Evolutionary conservation across 2,113 vertebrate genomes (phyloP), one percentile per base, ranked within the genome.

Genomic region (Vidua macroura): DNA sequence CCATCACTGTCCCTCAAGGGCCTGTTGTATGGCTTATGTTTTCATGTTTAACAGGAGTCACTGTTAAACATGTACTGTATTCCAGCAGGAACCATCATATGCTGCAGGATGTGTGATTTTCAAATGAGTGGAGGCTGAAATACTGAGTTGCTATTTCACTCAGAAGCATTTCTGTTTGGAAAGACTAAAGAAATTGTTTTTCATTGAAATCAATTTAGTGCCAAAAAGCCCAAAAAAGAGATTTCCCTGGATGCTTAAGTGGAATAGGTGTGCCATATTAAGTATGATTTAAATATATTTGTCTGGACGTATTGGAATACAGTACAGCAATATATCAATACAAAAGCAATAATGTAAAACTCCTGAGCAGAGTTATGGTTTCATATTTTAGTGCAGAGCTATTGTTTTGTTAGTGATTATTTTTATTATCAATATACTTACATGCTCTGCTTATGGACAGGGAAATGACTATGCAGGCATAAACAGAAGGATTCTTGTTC

Each of bases 261-360:
- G 39, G 70, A 73, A 84, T 15, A 85, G 23, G 33, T 85, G 46
- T 74, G 18, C 37, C 46, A 35, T 76, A 91, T 77, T 39, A 73
- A 87, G 24, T 30, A 37, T 74, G 78, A 95, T 92, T 92, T 89
- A 95, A 92, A 94, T 87, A 88, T 66, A 91, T 88, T 90, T 94
- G 10, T 73, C 55, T 25, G 18, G 68, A 35, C 1, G 3, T 69
- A 77, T 39, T 87, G 43, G 22, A 69, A 43, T 77, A 44, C 35
- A 35, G 35, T 35, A 35, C 35, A 35, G 35, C 35, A 49, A 85
- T 89, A 53, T 30, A 78, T 92, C 75, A 89, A 76, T 80, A 74
- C 67, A 87, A 55, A 30, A 82, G 15, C 51, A 78, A 48, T 90
- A 78, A 85, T 83, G 27, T 86, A 68, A 82, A 95, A 94, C 69